Evolutionary conservation across 2,797 vertebrate genomes (phyloP).

Genomic region (Benthosema pterotum): DNA sequence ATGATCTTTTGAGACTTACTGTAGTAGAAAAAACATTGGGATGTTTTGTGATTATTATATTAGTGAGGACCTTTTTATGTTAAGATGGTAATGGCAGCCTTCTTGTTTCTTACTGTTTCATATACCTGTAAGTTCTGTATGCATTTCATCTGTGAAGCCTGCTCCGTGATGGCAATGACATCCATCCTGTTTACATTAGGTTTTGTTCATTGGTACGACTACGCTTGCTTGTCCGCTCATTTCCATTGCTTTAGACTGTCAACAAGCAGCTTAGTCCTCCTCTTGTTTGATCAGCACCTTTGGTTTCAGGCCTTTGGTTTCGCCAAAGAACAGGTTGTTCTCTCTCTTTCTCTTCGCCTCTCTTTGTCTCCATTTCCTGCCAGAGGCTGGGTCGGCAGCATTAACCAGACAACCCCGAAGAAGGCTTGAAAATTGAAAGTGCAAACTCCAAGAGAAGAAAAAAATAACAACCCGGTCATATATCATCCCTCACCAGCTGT

Average conservation of each 20-base stretch:
- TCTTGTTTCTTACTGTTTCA: too few species aligned
- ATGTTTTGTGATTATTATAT: too few species aligned
- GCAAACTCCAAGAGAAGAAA: constrained; percentile 73
- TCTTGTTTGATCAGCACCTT: constrained; percentile 59
- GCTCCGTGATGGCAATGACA: too few species aligned
- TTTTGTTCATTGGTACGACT: too few species aligned
- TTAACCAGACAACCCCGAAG: constrained; percentile 77
- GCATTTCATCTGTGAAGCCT: too few species aligned
- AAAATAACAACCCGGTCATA: constrained; percentile 54
- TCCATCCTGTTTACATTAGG: too few species aligned
- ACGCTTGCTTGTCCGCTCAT: too few species aligned
- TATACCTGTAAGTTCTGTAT: too few species aligned
- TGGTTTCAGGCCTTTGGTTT: constrained; percentile 66
- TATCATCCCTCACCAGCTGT: constrained; percentile 79
- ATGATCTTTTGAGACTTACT: too few species aligned
- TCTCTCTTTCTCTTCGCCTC: constrained; percentile 44
- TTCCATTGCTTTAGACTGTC: constrained; percentile 19
- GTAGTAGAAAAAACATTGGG: too few species aligned
- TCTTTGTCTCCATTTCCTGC: constrained; percentile 61
- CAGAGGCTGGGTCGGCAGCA: constrained; percentile 75
- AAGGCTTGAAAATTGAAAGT: constrained; percentile 67
- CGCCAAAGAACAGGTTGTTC: constrained; percentile 73
- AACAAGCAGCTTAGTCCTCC: constrained; percentile 1
- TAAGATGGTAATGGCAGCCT: too few species aligned
- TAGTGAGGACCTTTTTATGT: too few species aligned